Evolutionary conservation across 2,113 vertebrate genomes (phyloP), one percentile per base, ranked within the genome.

Genomic region (Myrmophylax atrothorax): DNA sequence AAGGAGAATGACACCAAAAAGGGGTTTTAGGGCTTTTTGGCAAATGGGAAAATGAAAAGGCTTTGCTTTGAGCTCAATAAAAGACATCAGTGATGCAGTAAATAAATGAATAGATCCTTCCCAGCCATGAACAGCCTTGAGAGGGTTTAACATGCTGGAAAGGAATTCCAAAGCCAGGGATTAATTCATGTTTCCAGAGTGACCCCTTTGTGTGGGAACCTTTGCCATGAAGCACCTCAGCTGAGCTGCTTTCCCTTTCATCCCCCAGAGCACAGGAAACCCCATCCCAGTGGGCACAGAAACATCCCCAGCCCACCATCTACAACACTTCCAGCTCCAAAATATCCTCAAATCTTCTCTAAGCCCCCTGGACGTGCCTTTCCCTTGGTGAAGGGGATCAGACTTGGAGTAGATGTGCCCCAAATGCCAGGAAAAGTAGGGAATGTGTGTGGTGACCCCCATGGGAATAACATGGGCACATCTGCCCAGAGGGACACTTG

Each of bases 371-470:
- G 18, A 47, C 25, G 6, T 1, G 35, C 24, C n/a, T 9, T 16
- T 66, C 55, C 63, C 59, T 8, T 7, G 58, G 31, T 0, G 1
- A 60, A 42, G 5, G 15, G 15, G 18, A 13, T 12, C 7, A 33
- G 35, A 6, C 28, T 16, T 13, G 0, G 12, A 24, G 37, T 1
- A 2, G 10, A 62, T 50, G 20, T 0, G 0, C 6, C 40, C 23
- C 16, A 25, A 77, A 17, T 8, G 18, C 8, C 22, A 3, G 8
- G 33, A 14, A 4, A 35, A 49, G 29, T 0, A 29, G 24, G n/a
- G 62, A 35, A 35, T n/a, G 52, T 9, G 3, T 2, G 1, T 2
- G 3, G 49, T 38, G 37, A 79, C 69, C 76, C 46, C 46, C 59
- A 6, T 14, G 20, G 19, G 40, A n/a, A 23, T 4, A 17, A 17